Evolutionary conservation across 2,797 vertebrate genomes (phyloP), one percentile per base, ranked within the genome.

Genomic region (Peromyscus attwateri): DNA sequence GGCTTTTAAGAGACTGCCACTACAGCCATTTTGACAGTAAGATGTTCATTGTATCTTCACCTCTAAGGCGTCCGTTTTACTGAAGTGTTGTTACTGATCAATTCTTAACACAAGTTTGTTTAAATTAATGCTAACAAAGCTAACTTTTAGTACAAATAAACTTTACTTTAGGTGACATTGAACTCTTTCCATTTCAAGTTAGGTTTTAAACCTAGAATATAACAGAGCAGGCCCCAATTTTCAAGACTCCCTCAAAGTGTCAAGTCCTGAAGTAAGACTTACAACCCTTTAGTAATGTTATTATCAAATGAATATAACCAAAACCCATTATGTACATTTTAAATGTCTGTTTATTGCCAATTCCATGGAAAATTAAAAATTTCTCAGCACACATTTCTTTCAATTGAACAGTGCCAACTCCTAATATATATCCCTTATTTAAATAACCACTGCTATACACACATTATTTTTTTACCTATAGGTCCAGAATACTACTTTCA

Each of bases 81-180:
- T 96, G 68, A 96, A 95, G 77, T 94, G 64, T 92, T 97, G 57
- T 92, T 97, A 96, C 91, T 96, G 79, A 87, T 60, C 89, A 79
- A 79, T 64, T 89, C 55, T 95, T 77, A 92, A 25, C 52, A 93
- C 2, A 92, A 14, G n/a, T 27, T 80, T 95, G 12, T 57, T 92
- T 82, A n/a, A 91, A 23, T 71, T 92, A 70, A 70, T 70, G 43
- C 75, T 92, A 85, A 79, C 75, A 94, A 81, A 90, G 10, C 64
- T 83, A 81, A 88, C 57, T 87, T 87, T 73, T 23, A 94, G n/a
- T 11, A 14, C 62, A 92, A 85, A 92, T 60, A 9, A 66, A 83
- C 27, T 92, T 87, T 94, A 37, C n/a, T 89, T 96, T 27, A 93
- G 49, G 60, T 12, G 19, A 31, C 68, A 77, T 8, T 87, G 27